phyloP scores from a whole-genome alignment of 2,888 invertebrate species.

The Brachypterus glaber region DNA sequence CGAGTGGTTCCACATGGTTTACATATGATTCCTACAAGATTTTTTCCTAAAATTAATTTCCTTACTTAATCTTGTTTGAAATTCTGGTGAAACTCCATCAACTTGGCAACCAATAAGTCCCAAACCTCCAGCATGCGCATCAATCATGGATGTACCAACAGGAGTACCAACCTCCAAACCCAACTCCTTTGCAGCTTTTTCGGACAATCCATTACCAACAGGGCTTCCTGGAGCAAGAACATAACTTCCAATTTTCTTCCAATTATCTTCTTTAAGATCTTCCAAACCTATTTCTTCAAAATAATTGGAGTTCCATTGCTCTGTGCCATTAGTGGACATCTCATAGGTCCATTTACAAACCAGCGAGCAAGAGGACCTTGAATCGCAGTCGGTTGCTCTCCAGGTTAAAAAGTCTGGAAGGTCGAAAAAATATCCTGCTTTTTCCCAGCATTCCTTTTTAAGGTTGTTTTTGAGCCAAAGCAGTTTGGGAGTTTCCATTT shows the following conservation, averaged over 20 bases:
- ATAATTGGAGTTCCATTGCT: constrained; percentile 66
- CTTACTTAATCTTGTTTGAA: constrained; percentile 45
- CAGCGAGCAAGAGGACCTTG: constrained; percentile 81
- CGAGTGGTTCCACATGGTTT: no score
- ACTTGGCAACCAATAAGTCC: constrained; percentile 69
- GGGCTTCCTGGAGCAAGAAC: constrained; percentile 63
- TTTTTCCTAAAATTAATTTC: no score
- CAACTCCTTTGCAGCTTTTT: constrained; percentile 55
- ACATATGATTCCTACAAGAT: no score
- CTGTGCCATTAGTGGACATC: constrained; percentile 48
- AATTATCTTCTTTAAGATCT: constrained; percentile 60
- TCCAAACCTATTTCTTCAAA: constrained; percentile 62
- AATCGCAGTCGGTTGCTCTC: constrained; percentile 71
- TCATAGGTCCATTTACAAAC: constrained; percentile 93
- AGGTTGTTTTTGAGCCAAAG: constrained; percentile 81
- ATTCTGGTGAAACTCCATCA: constrained; percentile 36
- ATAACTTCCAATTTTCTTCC: constrained; percentile 56
- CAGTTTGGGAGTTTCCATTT: constrained; percentile 94
- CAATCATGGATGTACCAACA: constrained; percentile 84
- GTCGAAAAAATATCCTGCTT: constrained; percentile 74
- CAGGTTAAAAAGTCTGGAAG: constrained; percentile 90
- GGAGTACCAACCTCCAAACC: constrained; percentile 63
- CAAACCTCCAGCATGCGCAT: constrained; percentile 91
- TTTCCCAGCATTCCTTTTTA: constrained; percentile 53
- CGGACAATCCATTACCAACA: constrained; percentile 55